These are phyloP conservation scores for cattle (Bos taurus) DNA, from an alignment of 2,113 vertebrate species.

Conservation along the genomic window ARS-UCD2.0 NC_037335.1:100514001-100514500, in stretches of 20 bases:
- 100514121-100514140: not conserved
- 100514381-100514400: conserved; percentile 45
- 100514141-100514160: not conserved
- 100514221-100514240: not conserved
- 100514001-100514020: not conserved
- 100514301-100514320: not conserved
- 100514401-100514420: conserved; percentile 34
- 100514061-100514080: not conserved
- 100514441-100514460: conserved; percentile 39
- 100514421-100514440: conserved; percentile 56
- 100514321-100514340: not conserved
- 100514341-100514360: not conserved
- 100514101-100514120: not conserved
- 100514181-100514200: not conserved
- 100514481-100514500: not conserved
- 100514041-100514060: not conserved
- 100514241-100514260: not conserved
- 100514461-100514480: conserved; percentile 18
- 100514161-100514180: not conserved
- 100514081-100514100: not conserved
- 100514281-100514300: not conserved
- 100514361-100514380: conserved; percentile 13
- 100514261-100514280: not conserved
- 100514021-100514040: not conserved
- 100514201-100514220: not conserved